These are phyloP conservation scores for Rhipidura dahli DNA, from an alignment of 2,113 vertebrate species.

Conservation along the genomic window DNA sequence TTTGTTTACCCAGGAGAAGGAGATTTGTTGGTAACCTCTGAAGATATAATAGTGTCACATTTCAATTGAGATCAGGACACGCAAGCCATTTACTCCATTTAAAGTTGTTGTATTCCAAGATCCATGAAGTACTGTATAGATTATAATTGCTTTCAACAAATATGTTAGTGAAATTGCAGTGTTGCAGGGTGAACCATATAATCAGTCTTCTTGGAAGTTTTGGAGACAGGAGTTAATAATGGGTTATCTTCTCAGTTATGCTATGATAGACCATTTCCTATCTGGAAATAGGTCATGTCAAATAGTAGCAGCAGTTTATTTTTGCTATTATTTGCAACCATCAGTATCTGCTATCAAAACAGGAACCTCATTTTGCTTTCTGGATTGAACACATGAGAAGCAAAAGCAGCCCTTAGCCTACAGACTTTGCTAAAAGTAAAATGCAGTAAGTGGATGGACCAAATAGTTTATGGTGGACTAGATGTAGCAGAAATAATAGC, in stretches of 20 bases:
- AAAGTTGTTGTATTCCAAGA: constrained; percentile 32
- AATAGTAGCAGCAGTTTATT: constrained; percentile 46
- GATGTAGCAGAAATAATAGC: not conserved
- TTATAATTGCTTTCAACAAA: constrained; percentile 56
- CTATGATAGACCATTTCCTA: constrained; percentile 57
- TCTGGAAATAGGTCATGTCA: constrained; percentile 61
- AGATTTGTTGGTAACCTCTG: constrained; percentile 35
- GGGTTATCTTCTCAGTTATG: constrained; percentile 55
- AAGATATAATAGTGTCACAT: constrained; percentile 40
- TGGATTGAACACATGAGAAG: not conserved
- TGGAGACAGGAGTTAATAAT: constrained; percentile 62
- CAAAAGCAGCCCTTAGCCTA: not conserved
- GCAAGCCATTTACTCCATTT: constrained; percentile 6
- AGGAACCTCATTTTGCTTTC: constrained; percentile 10
- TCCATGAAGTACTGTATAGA: constrained; percentile 29
- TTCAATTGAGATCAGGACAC: constrained; percentile 20
- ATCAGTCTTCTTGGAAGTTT: constrained; percentile 64
- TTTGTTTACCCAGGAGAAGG: constrained; percentile 37
- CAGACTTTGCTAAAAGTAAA: not conserved
- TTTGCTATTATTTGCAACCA: constrained; percentile 54
- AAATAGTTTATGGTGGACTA: not conserved
- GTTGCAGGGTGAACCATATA: constrained; percentile 57
- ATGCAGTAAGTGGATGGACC: not conserved
- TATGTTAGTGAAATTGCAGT: constrained; percentile 62
- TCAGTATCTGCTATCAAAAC: constrained; percentile 28